Conservation (phyloP, 2,888 invertebrate genomes). For the Rhopalosiphum nymphaeae region DNA sequence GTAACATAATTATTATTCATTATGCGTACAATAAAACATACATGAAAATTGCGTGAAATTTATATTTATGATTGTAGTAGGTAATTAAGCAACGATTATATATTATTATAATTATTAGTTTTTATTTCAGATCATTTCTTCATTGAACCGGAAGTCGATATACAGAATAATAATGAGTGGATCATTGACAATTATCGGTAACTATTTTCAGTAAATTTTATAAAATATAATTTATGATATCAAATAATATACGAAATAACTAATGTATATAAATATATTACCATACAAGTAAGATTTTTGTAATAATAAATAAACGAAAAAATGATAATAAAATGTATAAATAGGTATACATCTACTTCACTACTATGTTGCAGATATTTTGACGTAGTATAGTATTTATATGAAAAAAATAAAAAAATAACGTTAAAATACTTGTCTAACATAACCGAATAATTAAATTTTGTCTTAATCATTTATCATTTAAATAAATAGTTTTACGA, state of each 20-base stretch:
- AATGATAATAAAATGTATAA: background rate
- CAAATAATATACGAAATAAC: background rate
- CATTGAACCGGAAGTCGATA: background rate
- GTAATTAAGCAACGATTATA: background rate
- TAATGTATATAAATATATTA: background rate
- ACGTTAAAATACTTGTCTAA: background rate
- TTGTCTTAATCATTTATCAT: background rate
- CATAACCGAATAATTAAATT: background rate
- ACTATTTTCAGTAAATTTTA: background rate
- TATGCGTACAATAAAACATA: background rate
- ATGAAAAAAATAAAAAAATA: background rate
- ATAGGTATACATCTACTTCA: background rate
- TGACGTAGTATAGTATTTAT: background rate
- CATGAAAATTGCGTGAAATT: background rate
- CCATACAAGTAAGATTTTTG: background rate
- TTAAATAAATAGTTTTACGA: background rate
- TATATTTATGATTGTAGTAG: background rate
- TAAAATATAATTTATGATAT: background rate
- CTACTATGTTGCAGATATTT: background rate
- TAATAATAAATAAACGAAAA: background rate
- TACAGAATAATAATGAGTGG: slow-evolving; percentile 42
- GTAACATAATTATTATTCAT: background rate
- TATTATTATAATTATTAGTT: background rate
- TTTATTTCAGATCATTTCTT: slow-evolving; percentile 29
- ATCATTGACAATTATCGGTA: slow-evolving; percentile 45